A percentile compares a stretch with the other conserved stretches of the same genome.
These are phyloP conservation scores for Pseudomugil gertrudae DNA, from an alignment of 2,797 vertebrate species.

Conservation along the genomic window DNA sequence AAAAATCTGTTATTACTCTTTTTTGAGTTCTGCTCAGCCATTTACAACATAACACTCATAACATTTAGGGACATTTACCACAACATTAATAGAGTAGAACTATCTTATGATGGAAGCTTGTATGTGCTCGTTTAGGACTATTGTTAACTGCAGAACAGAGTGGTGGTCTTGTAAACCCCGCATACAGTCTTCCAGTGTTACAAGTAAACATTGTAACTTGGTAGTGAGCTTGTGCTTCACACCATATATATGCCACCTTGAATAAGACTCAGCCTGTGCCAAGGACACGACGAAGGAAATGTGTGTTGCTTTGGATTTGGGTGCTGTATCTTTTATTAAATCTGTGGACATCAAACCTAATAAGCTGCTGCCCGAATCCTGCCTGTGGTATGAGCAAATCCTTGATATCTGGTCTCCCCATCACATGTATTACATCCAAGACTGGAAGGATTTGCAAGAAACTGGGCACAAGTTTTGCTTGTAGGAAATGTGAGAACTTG, in stretches of 20 bases:
- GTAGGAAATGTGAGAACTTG: no score
- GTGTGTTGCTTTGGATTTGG: constrained; percentile 41
- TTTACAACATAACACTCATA: constrained; percentile 2
- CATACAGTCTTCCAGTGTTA: constrained; percentile 1
- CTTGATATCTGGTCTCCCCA: constrained; percentile 42
- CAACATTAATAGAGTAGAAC: background rate
- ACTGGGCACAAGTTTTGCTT: constrained; percentile 15
- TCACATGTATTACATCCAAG: constrained; percentile 39
- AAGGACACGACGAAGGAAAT: constrained; percentile 46
- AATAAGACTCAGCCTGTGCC: constrained; percentile 26
- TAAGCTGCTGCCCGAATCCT: constrained; percentile 45
- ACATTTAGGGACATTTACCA: background rate
- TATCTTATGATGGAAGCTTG: constrained; percentile 1
- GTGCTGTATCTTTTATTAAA: constrained; percentile 51
- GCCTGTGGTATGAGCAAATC: constrained; percentile 38
- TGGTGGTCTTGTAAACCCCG: background rate
- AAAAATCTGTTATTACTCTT: background rate
- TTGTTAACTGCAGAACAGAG: constrained; percentile 1
- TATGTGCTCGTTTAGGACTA: background rate
- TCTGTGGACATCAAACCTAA: constrained; percentile 58
- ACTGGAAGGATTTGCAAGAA: constrained; percentile 10
- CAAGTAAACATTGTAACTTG: constrained; percentile 17
- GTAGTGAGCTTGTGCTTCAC: constrained; percentile 22
- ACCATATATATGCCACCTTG: constrained; percentile 29
- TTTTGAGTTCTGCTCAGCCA: constrained; percentile 1